Base-by-base conservation (phyloP, 2,113 vertebrate species). In the Nycticorax nycticorax region DNA sequence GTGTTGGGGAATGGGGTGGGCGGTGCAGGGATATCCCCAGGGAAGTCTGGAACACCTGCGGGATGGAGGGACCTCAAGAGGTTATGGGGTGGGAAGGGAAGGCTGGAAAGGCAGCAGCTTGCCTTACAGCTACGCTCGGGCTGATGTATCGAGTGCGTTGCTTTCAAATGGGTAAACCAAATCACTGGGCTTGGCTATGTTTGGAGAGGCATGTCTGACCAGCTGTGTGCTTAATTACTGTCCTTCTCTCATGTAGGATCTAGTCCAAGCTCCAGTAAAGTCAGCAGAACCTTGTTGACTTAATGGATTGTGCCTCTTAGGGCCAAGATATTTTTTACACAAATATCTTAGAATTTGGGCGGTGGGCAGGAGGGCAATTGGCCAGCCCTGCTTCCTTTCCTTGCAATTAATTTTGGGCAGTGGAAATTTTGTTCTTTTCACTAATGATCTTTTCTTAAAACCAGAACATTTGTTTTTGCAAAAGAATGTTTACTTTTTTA, bases 131-230 rank as follows among this genome's bases (percentile, higher is more conserved):
- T 80, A 19, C 0, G 0, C 53, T 59, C 67, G 33, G 50, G 37
- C 64, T 47, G 64, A 77, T 0, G 0, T 43, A 41, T 47, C 17
- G 23, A 77, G 47, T 78, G 68, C 0, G 0, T 59, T 93, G 63
- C 57, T 92, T 86, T 80, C 1, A 3, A 59, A 33, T 13, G 56
- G 60, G 21, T 67, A 47, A 95, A 92, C 85, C 41, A 84, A 81
- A 53, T 86, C 4, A 21, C 39, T 48, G 68, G 48, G 48, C 35
- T 86, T 81, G 72, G 63, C 76, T 84, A 5, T 37, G 32, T 85
- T 91, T 59, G 30, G 62, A 85, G 72, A 72, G 92, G 43, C 3
- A 5, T 23, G 17, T 85, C 83, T 89, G 86, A 76, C 57, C 73
- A 93, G 53, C 84, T 94, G 80, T 1, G 7, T 81, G 26, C 67